Conservation (phyloP, 2,797 vertebrate species). For the Acipenser transmontanus region DNA sequence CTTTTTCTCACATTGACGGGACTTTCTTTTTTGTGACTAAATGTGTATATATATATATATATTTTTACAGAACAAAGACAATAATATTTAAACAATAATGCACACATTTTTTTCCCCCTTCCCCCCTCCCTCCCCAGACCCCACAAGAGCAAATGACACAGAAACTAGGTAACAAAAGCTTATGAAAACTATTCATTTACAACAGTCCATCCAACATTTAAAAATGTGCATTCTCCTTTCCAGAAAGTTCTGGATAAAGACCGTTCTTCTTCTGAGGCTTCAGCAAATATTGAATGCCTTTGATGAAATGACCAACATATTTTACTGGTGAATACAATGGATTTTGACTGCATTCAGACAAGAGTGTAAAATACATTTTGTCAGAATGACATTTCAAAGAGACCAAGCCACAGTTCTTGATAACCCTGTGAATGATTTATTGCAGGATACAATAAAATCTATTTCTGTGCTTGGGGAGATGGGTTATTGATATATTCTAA, state of each 20-base stretch:
- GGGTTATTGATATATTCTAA: not conserved
- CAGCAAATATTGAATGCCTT: constrained; percentile 1
- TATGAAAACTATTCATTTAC: constrained; percentile 5
- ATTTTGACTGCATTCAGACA: not conserved
- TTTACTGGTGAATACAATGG: not conserved
- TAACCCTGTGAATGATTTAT: constrained; percentile 4
- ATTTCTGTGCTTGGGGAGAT: not conserved
- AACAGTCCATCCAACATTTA: not conserved
- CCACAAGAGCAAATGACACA: too few species aligned
- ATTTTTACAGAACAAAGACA: not conserved
- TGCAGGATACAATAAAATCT: not conserved
- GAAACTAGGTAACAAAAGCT: not conserved
- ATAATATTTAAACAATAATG: too few species aligned
- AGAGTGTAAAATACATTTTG: not conserved
- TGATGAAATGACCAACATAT: not conserved
- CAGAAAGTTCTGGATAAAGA: constrained; percentile 1
- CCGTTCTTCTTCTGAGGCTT: constrained; percentile 5
- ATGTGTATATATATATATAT: not conserved
- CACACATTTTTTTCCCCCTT: too few species aligned
- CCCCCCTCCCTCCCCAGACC: too few species aligned
- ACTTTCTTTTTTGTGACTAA: too few species aligned
- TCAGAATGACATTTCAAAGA: not conserved
- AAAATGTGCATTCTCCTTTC: not conserved
- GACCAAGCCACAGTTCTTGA: not conserved
- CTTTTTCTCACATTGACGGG: too few species aligned